These are phyloP conservation scores for Furcula furcula DNA, from an alignment of 2,888 invertebrate genomes.

Conservation along the genomic window DNA sequence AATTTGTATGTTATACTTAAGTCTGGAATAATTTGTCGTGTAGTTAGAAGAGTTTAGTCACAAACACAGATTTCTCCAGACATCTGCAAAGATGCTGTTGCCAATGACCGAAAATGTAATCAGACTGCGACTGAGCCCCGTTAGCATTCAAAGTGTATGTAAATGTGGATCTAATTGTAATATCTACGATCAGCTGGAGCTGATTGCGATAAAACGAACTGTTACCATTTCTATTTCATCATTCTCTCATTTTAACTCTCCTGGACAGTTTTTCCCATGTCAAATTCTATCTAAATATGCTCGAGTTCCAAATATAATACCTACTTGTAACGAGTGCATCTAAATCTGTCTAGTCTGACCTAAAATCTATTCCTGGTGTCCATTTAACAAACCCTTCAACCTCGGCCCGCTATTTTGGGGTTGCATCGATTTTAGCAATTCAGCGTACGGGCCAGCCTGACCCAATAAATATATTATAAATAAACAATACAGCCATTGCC, in stretches of 20 bases:
- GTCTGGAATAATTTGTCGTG: too few species aligned
- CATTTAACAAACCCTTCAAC: slow-evolving; percentile 18
- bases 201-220: not conserved
- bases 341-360: slow-evolving; percentile 16
- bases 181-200: too few species aligned
- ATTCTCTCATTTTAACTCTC: not conserved
- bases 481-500: slow-evolving; percentile 22
- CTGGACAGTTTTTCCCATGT: not conserved
- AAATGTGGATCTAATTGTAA: too few species aligned
- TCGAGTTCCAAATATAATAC: not conserved
- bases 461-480: slow-evolving; percentile 33
- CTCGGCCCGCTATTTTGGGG: slow-evolving; percentile 24
- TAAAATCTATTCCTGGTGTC: slow-evolving; percentile 15
- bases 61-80: too few species aligned
- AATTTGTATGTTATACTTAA: too few species aligned
- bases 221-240: not conserved
- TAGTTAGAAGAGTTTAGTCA: too few species aligned
- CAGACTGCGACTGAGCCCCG: too few species aligned
- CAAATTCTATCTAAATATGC: too few species aligned
- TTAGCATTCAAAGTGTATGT: too few species aligned
- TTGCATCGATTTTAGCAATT: slow-evolving; percentile 29
- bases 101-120: too few species aligned
- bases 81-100: too few species aligned
- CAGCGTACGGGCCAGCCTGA: slow-evolving; percentile 23
- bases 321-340: not conserved